A percentile compares a stretch with the other conserved stretches of the same genome.
Conservation (phyloP, 2,888 invertebrate genomes). For the Pemphredon lugubris region DNA sequence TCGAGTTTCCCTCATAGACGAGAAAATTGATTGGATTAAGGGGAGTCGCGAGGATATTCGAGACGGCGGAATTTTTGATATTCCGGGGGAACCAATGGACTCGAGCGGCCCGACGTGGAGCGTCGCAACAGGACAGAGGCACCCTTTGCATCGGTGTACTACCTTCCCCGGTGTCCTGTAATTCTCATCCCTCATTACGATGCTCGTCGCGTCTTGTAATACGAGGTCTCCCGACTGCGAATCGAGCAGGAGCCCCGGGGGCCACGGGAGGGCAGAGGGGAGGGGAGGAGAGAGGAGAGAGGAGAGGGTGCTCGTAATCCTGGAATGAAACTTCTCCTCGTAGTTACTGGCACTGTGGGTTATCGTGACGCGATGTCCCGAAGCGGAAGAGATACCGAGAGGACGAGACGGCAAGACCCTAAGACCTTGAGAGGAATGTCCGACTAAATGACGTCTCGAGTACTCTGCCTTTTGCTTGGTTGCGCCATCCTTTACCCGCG, state of each 20-base stretch:
- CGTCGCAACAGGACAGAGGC: constrained; percentile 29
- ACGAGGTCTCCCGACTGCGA: constrained; percentile 55
- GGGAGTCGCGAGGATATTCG: no score
- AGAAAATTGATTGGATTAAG: no score
- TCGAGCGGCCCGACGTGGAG: neutral
- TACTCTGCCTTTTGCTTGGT: constrained; percentile 43
- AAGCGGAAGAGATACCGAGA: constrained; percentile 76
- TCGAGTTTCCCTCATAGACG: no score
- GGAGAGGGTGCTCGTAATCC: constrained; percentile 65
- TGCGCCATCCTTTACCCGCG: neutral
- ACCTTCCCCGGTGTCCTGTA: constrained; percentile 40
- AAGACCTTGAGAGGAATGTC: constrained; percentile 65
- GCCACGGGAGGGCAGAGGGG: constrained; percentile 12
- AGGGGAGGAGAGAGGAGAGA: constrained; percentile 26
- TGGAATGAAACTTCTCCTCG: constrained; percentile 71
- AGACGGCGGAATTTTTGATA: no score
- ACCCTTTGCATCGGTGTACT: constrained; percentile 34
- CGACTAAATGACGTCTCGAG: constrained; percentile 64
- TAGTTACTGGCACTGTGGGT: constrained; percentile 66
- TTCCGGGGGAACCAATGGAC: no score
- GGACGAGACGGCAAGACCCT: constrained; percentile 55
- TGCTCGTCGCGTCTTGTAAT: constrained; percentile 63
- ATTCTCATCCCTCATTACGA: constrained; percentile 67
- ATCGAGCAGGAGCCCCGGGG: constrained; percentile 38
- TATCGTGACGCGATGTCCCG: constrained; percentile 70